Percentiles rank a stretch among this genome's conserved stretches.
phyloP scores from a whole-genome alignment of 2,888 invertebrate genomes.

The Phymatocera aterrima region DNA sequence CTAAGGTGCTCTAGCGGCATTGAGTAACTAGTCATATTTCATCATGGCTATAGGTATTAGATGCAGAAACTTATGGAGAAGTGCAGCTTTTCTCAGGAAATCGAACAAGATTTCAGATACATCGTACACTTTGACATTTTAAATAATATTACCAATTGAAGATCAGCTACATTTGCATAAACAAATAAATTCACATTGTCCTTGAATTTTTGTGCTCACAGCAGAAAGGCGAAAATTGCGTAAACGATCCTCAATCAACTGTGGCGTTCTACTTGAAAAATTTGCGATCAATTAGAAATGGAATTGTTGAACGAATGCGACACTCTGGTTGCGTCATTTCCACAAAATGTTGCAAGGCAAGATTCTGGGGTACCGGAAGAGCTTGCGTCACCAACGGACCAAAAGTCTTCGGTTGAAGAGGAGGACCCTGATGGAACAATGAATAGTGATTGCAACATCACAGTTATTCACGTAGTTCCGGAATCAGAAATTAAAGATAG shows the following conservation, averaged over 20 bases:
- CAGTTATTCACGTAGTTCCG: conserved; percentile 66
- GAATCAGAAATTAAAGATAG: conserved; percentile 49
- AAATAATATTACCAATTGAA: too few relatives aligned
- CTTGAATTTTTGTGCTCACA: conserved; percentile 35
- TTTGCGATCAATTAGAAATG: conserved; percentile 54
- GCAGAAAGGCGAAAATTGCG: conserved; percentile 52
- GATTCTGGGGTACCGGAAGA: conserved; percentile 71
- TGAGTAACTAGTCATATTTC: background rate
- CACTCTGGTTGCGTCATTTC: conserved; percentile 55
- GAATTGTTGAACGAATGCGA: conserved; percentile 59
- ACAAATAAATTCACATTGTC: too few relatives aligned
- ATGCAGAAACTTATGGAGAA: too few relatives aligned
- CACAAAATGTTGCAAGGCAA: conserved; percentile 66
- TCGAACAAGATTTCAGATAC: background rate
- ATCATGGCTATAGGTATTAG: too few relatives aligned
- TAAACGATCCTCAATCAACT: conserved; percentile 50
- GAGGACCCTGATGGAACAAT: conserved; percentile 63
- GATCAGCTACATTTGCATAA: background rate
- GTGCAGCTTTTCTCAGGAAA: too few relatives aligned
- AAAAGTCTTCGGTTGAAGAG: conserved; percentile 53
- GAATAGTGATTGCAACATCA: conserved; percentile 69
- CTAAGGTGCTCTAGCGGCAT: background rate
- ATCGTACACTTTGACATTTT: background rate
- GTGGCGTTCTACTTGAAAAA: conserved; percentile 30
- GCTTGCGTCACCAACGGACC: conserved; percentile 61